Evolutionary conservation across 2,888 invertebrate genomes (phyloP), one percentile per base, ranked within the genome.

Genomic region (Sinopyrophorus schimmeli): DNA sequence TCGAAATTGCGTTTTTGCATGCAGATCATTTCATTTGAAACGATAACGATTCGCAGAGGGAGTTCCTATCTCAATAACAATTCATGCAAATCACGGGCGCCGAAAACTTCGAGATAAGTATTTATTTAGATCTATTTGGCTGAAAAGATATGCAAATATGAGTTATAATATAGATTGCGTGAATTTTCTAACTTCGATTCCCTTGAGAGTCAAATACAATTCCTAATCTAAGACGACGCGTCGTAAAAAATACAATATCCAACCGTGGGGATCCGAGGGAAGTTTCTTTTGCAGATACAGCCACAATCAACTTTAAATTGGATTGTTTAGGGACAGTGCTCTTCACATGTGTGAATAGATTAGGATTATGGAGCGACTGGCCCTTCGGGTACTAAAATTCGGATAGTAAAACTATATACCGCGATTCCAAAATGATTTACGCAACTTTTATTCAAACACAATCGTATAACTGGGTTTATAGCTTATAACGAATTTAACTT

Each of bases 231-330:
- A 59, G 63, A 61, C 56, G 64, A 57, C 60, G 63, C 63, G 54
- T 67, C 68, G 66, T 69, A 69, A 66, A 68, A 69, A 67, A 67
- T 66, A 66, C 65, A 68, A 68, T 68, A 68, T 64, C 61, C 59
- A 57, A 52, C 51, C 30, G 31, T 51, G 47, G 47, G 55, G 53
- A 54, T 53, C 28, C 47, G 14, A 23, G 42, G 32, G 47, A 39
- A 42, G 34, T 44, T 54, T 38, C 39, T 56, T 47, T 53, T 52
- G 50, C 34, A 50, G 53, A 53, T 56, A 57, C 43, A 46, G 57
- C 49, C 57, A 56, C 60, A 61, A 62, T 62, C 61, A 61, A 57
- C 55, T 57, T 59, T 53, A 64, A 64, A 65, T 65, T 65, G 64
- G 61, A 65, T 65, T 62, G 60, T 65, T 64, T 64, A 61, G 61